Evolutionary conservation across 1,140 invertebrate genomes (phyloP).

Genomic region (Heliothis virescens): DNA sequence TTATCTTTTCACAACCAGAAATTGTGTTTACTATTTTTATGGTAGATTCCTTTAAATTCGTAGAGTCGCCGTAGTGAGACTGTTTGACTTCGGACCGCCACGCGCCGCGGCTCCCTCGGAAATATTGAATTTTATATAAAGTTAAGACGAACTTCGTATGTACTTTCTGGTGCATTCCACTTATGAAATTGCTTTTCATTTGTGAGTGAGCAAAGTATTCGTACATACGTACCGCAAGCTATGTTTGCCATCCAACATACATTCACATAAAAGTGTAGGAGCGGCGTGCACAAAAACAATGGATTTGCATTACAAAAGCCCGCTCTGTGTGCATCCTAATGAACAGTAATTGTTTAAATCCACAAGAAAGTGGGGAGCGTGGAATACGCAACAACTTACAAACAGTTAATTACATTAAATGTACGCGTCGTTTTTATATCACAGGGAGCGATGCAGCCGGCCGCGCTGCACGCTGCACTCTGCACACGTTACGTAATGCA

Average conservation of each 20-base stretch:
- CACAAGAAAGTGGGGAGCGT: slow-evolving; percentile 67
- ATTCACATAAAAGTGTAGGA: slow-evolving; percentile 39
- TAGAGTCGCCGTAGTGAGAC: slow-evolving; percentile 44
- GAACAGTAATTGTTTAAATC: slow-evolving; percentile 76
- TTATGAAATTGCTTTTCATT: slow-evolving; percentile 63
- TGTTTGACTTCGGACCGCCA: slow-evolving; percentile 55
- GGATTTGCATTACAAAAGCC: slow-evolving; percentile 69
- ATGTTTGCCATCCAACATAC: slow-evolving; percentile 16
- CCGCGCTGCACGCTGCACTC: background rate
- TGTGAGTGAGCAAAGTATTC: slow-evolving; percentile 37
- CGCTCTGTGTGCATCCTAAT: slow-evolving; percentile 67
- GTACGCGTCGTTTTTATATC: slow-evolving; percentile 37
- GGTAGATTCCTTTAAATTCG: slow-evolving; percentile 60
- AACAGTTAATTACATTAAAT: slow-evolving; percentile 66
- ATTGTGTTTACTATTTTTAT: slow-evolving; percentile 72
- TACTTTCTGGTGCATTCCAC: slow-evolving; percentile 55
- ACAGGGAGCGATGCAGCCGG: slow-evolving; percentile 5
- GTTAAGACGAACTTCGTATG: slow-evolving; percentile 52
- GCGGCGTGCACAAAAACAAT: slow-evolving; percentile 62
- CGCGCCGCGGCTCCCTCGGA: slow-evolving; percentile 36
- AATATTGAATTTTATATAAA: slow-evolving; percentile 68
- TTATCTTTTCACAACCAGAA: slow-evolving; percentile 67
- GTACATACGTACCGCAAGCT: background rate
- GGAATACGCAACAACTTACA: slow-evolving; percentile 58
- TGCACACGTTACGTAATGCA: background rate